Evolutionary conservation across 2,888 invertebrate species (phyloP), one percentile per base, ranked within the genome.

Genomic region (Ectemnius lituratus): DNA sequence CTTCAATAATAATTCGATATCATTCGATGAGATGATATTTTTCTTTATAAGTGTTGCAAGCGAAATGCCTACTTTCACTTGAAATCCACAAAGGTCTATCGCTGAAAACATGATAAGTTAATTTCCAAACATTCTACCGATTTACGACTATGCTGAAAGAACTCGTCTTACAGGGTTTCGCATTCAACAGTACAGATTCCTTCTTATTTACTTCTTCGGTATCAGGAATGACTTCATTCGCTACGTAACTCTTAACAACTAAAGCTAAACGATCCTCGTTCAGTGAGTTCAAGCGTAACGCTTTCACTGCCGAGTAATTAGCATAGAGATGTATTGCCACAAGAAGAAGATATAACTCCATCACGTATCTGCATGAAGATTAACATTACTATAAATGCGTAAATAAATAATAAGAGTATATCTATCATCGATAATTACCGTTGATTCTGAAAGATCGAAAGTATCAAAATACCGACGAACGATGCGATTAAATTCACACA

Each of bases 401-500:
- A 63, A 4, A 65, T 59, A 57, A 23, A 56, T 45, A 60, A 59
- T 75, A 62, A 66, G 46, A 47, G 60, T 52, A 61, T 57, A 14
- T 62, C 47, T 67, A 13, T 66, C 18, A 20, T 52, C 0, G 11
- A 64, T 62, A 82, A 90, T 91, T 90, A 92, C 92, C 91, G 86
- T 86, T 65, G 70, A 45, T 93, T 92, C 91, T 93, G 93, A 81
- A 95, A 93, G 79, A 92, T 81, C 6, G 95, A 95, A 57, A 98
- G 92, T 66, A 98, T 91, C 56, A 95, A 91, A 62, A 98, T 92
- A 67, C 97, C 97, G 67, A 94, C 90, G 62, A 98, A 88, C 11
- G 98, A 96, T 11, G 97, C 98, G 52, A 96, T 90, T 59, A 99
- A 92, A 92, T 99, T 99, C 14, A 99, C 98, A 79, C 97, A 94